These are phyloP conservation scores for Fregata magnificens DNA, from an alignment of 2,113 vertebrate genomes.

Conservation along the genomic window DNA sequence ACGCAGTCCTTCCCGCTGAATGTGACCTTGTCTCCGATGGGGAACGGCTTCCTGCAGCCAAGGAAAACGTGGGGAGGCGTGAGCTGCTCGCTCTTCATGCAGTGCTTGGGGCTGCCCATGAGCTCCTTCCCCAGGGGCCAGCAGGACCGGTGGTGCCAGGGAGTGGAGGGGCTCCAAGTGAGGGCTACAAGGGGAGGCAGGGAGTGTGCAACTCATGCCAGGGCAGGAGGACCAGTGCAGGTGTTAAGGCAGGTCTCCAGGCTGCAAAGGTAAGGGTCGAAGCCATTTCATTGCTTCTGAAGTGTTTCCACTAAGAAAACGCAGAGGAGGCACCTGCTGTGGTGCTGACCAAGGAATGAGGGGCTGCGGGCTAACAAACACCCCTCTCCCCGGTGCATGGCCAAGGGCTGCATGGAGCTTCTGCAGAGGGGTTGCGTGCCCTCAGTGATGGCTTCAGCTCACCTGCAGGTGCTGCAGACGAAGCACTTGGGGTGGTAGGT, in stretches of 20 bases:
- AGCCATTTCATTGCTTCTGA: not conserved
- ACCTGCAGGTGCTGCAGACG: constrained; percentile 97
- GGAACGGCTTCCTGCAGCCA: constrained; percentile 90
- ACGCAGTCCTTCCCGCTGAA: constrained; percentile 98
- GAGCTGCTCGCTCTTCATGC: not conserved
- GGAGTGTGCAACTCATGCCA: rapidly evolving
- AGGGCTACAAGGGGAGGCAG: not conserved
- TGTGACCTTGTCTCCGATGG: constrained; percentile 96
- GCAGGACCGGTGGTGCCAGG: rapidly evolving
- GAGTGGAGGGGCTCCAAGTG: not conserved
- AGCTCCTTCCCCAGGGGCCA: not conserved
- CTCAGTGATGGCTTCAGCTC: not conserved
- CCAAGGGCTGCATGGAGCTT: not conserved
- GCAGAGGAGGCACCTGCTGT: not conserved
- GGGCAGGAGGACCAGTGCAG: not conserved
- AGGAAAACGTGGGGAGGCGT: not conserved
- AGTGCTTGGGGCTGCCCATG: not conserved
- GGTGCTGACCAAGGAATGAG: rapidly evolving
- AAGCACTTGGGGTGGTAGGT: constrained; percentile 99
- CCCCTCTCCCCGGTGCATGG: not conserved
- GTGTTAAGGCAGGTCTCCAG: not conserved
- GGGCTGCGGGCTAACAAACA: not conserved
- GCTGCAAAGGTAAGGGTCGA: not conserved
- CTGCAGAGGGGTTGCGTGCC: not conserved
- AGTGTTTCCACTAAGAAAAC: not conserved